Evolutionary conservation across 1,140 invertebrate genomes (phyloP).

Genomic region (Parasteatoda tepidariorum): DNA sequence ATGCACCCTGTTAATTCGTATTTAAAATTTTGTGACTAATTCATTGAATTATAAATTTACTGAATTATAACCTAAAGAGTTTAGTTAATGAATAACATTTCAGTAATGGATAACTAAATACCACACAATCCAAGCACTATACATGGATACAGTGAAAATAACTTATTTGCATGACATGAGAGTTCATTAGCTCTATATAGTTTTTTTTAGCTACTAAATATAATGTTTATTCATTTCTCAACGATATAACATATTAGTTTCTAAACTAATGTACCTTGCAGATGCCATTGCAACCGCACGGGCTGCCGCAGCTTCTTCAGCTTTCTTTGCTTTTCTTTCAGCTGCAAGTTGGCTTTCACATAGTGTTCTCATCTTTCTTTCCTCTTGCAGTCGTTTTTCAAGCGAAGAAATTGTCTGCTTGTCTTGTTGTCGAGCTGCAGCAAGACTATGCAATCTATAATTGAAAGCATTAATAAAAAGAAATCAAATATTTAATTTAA

Average conservation of each 20-base stretch:
- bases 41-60: too few species aligned
- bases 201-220: too few species aligned
- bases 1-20: too few species aligned
- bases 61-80: too few species aligned
- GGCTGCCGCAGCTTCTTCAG: conserved; percentile 75
- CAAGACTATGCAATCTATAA: conserved; percentile 77
- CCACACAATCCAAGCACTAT: too few species aligned
- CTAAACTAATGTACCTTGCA: conserved; percentile 65
- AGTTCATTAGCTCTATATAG: too few species aligned
- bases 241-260: background rate
- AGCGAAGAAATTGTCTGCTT: conserved; percentile 80
- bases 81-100: too few species aligned
- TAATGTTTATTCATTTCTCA: too few species aligned
- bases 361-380: conserved; percentile 79
- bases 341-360: conserved; percentile 82
- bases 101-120: too few species aligned
- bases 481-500: background rate
- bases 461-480: conserved; percentile 13
- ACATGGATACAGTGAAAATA: too few species aligned
- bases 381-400: conserved; percentile 86
- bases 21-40: too few species aligned
- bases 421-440: conserved; percentile 79
- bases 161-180: too few species aligned
- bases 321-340: conserved; percentile 79
- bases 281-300: conserved; percentile 68